Evolutionary conservation across 2,113 vertebrate species (phyloP), one percentile per base, ranked within the genome.

Genomic region (Sinosuthora webbiana): DNA sequence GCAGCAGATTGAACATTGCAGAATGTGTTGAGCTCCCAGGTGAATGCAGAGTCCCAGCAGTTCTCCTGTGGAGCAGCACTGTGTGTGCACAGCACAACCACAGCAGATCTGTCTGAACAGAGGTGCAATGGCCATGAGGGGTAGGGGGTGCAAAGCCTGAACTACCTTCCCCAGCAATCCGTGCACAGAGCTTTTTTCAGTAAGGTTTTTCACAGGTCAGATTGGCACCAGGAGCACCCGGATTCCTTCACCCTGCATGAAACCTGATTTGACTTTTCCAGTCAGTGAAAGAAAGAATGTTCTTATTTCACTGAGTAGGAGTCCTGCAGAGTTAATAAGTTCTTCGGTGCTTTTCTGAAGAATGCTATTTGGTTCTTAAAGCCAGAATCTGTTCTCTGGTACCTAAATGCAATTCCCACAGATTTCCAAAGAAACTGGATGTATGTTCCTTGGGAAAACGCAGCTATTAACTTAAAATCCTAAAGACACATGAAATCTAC

Each of bases 291-390:
- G 50, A 70, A 76, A 95, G 78, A 85, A 85, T 20, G 42, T 67
- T 44, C 52, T 68, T 87, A 83, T 85, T 91, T 91, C 87, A 65
- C 63, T 55, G 21, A 79, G 50, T 49, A 71, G 81, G 49, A 88
- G 67, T 55, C 90, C 79, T 86, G 90, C 71, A 49, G 93, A 83
- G 71, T 91, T 91, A 95, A 76, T 77, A 86, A 71, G 81, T 55
- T 87, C 81, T 73, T 93, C 3, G 7, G 50, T 35, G 70, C 45
- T 93, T 87, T 94, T 91, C 70, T 79, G 71, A 95, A 95, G 70
- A 83, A 90, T 59, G 56, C 10, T 64, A 33, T 69, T 79, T 91
- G 49, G 57, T 45, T 91, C 37, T 91, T 64, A 64, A 60, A 70
- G 52, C 16, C 76, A 69, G 52, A 88, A 83, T 74, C 67, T 94